Evolutionary conservation across 1,140 invertebrate genomes (phyloP).

Genomic region (Bombus balteatus): DNA sequence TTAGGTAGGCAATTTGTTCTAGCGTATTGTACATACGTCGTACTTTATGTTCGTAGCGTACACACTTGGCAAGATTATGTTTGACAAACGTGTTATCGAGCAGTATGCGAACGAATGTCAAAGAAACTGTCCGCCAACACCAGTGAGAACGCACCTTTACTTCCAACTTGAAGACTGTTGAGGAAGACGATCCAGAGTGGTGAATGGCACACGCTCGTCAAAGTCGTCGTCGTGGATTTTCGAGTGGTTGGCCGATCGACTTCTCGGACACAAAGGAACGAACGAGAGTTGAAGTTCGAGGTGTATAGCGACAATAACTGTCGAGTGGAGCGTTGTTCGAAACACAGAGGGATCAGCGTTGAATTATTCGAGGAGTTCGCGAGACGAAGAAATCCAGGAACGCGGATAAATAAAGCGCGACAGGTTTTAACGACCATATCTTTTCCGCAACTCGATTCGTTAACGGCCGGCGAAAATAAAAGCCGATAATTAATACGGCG

Average conservation of each 20-base stretch:
- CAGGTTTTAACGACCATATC: neutral
- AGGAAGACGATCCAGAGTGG: slow-evolving; percentile 20
- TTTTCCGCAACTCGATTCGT: no score
- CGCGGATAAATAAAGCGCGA: neutral
- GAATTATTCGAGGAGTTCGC: neutral
- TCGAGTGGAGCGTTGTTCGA: slow-evolving; percentile 7
- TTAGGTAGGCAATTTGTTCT: no score
- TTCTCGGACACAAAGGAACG: slow-evolving; percentile 6
- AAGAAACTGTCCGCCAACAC: neutral
- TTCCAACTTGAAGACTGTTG: neutral
- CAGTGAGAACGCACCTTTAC: neutral
- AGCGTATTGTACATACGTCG: no score
- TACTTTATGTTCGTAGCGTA: no score
- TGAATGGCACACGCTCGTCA: slow-evolving; percentile 36
- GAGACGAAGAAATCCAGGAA: neutral
- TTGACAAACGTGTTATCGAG: no score
- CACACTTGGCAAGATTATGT: no score
- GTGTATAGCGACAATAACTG: neutral
- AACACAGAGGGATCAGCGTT: neutral
- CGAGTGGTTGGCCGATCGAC: slow-evolving; percentile 44
- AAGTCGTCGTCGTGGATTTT: slow-evolving; percentile 50
- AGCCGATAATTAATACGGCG: slow-evolving; percentile 13
- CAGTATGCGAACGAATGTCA: no score
- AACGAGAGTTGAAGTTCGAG: neutral
- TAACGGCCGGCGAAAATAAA: neutral